phyloP scores from a whole-genome alignment of 2,797 vertebrate species.

The Cynodonichthys magdalenae region DNA sequence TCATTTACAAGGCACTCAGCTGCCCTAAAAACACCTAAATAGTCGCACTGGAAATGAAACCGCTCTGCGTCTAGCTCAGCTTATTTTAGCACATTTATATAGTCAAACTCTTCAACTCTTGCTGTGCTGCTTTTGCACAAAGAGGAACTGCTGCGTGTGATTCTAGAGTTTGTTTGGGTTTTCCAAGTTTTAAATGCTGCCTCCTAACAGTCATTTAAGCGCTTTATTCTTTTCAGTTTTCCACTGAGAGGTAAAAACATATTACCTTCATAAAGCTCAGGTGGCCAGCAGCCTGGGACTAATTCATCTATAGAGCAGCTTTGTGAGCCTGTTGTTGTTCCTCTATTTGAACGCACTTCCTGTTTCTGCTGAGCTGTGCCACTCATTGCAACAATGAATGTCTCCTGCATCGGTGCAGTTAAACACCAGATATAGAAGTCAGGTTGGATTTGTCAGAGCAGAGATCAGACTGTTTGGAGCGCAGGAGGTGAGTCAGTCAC shows the following conservation, averaged over 20 bases:
- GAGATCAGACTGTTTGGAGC: slow-evolving; percentile 9
- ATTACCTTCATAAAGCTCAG: slow-evolving; percentile 3
- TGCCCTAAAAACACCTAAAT: slow-evolving; percentile 37
- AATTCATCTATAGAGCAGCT: slow-evolving; percentile 47
- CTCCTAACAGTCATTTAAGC: background rate
- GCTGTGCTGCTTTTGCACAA: slow-evolving; percentile 21
- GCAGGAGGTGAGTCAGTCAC: slow-evolving; percentile 38
- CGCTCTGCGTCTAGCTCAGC: slow-evolving; percentile 15
- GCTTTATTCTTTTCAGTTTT: background rate
- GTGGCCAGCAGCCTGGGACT: slow-evolving; percentile 22
- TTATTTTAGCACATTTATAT: slow-evolving; percentile 26
- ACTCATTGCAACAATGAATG: background rate
- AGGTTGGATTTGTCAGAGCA: background rate
- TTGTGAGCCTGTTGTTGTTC: slow-evolving; percentile 60
- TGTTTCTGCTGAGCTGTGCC: slow-evolving; percentile 51
- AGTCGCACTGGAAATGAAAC: slow-evolving; percentile 25
- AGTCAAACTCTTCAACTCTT: slow-evolving; percentile 4
- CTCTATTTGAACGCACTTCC: slow-evolving; percentile 74
- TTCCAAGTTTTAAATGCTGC: background rate
- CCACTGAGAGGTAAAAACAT: background rate
- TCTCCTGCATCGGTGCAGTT: slow-evolving; percentile 9
- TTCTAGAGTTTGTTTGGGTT: background rate
- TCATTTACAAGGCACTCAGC: slow-evolving; percentile 56
- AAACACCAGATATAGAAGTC: background rate
- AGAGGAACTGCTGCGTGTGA: slow-evolving; percentile 12